These are phyloP conservation scores for Drosophila orena DNA, from an alignment of 1,140 invertebrate genomes.

Conservation along the genomic window DNA sequence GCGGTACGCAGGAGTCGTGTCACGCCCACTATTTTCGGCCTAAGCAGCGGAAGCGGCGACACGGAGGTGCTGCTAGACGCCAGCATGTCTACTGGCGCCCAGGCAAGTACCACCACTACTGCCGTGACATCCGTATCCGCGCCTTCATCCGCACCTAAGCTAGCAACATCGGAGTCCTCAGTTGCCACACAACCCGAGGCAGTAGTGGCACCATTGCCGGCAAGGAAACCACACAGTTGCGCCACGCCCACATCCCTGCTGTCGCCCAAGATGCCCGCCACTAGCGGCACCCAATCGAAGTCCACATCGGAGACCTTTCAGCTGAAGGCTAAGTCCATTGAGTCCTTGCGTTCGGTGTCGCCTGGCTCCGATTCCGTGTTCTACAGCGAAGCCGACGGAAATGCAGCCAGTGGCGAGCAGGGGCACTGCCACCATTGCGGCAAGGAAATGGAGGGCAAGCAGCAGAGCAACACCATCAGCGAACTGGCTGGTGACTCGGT, in stretches of 20 bases:
- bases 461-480: conserved; percentile 77
- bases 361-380: conserved; percentile 95
- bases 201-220: neutral
- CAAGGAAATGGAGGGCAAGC: conserved; percentile 88
- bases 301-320: conserved; percentile 85
- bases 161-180: conserved; percentile 28
- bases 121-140: neutral
- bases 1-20: conserved; percentile 48
- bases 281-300: conserved; percentile 56
- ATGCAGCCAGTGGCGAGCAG: conserved; percentile 68
- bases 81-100: conserved; percentile 52
- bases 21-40: conserved; percentile 52
- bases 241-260: conserved; percentile 63
- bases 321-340: conserved; percentile 93
- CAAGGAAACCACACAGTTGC: conserved; percentile 56
- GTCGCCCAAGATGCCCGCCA: conserved; percentile 51
- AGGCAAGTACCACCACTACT: conserved; percentile 16
- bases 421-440: conserved; percentile 91
- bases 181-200: conserved; percentile 21
- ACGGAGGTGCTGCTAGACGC: conserved; percentile 70
- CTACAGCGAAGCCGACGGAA: conserved; percentile 91
- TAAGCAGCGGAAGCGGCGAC: conserved; percentile 70
- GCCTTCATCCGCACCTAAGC: conserved; percentile 11
- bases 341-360: conserved; percentile 92
- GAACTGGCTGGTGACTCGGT: conserved; percentile 85